Base-by-base conservation (phyloP, 2,797 vertebrate species). In the Erethizon dorsatum region DNA sequence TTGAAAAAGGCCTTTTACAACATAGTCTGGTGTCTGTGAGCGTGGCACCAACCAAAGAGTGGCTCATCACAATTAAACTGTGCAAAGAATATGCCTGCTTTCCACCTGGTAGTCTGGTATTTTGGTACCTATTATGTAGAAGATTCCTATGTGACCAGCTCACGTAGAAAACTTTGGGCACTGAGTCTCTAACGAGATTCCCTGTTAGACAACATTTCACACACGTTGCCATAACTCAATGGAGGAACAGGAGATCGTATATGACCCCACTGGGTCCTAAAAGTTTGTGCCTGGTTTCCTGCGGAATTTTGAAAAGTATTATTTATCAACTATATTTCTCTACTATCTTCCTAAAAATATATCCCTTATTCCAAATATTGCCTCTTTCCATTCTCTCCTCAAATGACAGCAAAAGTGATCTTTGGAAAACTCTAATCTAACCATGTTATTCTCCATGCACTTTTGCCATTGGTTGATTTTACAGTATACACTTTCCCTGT, bases 391-490 rank as follows among this genome's bases (percentile, higher is more conserved):
- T 71, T 71, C 67, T 20, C 17, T 67, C 11, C 1, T 67, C 31
- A 17, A 67, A 67, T n/a, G 14, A 67, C 14, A 67, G 33, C 1
- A 71, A 71, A 71, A 22, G 67, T 41, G 22, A 71, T 41, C n/a
- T 71, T 71, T 8, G 18, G n/a, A 80, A 75, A 75, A 75, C 47
- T 75, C 41, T 41, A 45, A 75, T 45, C 41, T 45, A 75, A 45
- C 22, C n/a, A 41, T 71, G n/a, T 71, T n/a, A 37, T 20, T 71
- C 2, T 24, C 45, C 59, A 90, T 37, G 41, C 13, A 89, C 45
- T n/a, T 92, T 85, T 84, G n/a, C 54, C 24, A 17, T 69, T 89
- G 78, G 28, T 22, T 50, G 26, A 73, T 88, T 95, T 83, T 95
- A 75, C 10, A 59, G 26, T 59, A 13, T 20, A 83, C 69, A 65